Conservation (phyloP, 2,113 vertebrate species). For the Psilopsiagon aymara region DNA sequence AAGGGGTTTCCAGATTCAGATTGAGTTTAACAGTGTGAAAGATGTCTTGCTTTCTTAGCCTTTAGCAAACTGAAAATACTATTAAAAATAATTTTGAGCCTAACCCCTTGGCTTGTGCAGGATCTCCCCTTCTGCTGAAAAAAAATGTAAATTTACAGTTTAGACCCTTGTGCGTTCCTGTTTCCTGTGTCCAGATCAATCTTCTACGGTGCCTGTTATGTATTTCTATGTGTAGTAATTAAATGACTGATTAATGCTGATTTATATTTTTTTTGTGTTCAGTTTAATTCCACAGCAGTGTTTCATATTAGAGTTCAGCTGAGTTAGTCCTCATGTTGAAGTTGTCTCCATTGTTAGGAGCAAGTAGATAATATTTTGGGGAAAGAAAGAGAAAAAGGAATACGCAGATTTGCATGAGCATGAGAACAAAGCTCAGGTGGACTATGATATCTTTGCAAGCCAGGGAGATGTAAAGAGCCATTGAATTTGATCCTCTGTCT, state of each 20-base stretch:
- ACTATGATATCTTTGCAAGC: not conserved
- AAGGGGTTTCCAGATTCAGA: not conserved
- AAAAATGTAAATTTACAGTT: not conserved
- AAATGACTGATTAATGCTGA: not conserved
- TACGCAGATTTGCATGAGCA: not conserved
- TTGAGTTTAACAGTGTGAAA: not conserved
- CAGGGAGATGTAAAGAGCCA: not conserved
- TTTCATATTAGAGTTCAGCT: not conserved
- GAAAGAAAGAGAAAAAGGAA: not conserved
- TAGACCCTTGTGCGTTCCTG: not conserved
- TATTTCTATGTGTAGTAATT: not conserved
- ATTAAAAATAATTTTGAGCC: not conserved
- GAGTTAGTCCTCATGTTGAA: not conserved
- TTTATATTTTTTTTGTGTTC: not conserved
- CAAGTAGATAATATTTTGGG: not conserved
- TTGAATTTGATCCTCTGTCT: not conserved
- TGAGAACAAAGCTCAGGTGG: not conserved
- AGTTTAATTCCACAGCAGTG: not conserved
- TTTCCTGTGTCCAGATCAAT: not conserved
- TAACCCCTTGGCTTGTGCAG: not conserved
- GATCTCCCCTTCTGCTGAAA: not conserved
- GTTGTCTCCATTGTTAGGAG: not conserved
- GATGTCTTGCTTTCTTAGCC: not conserved
- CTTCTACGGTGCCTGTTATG: not conserved
- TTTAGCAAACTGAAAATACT: not conserved